phyloP scores from a whole-genome alignment of 2,113 vertebrate species.

The Periophthalmus modestus region DNA sequence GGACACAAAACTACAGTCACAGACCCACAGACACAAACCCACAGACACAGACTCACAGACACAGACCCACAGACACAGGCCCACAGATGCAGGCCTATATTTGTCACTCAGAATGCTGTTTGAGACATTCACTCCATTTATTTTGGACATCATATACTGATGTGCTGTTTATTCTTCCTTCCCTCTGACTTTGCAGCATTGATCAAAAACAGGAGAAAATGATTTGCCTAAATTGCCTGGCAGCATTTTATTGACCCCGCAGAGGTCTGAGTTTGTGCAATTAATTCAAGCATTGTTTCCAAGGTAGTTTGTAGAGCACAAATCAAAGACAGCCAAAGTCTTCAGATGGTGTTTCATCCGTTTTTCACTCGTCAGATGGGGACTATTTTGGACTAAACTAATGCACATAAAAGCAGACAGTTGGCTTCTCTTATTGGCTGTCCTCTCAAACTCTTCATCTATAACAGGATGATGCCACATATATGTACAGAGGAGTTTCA shows the following conservation, averaged over 20 bases:
- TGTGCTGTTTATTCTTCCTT: neutral
- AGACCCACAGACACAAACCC: constrained; percentile 19
- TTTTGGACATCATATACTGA: constrained; percentile 8
- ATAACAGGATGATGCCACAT: neutral
- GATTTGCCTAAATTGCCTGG: constrained; percentile 14
- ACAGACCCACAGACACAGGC: too few relatives aligned
- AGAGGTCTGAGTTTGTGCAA: constrained; percentile 29
- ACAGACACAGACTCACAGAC: neutral
- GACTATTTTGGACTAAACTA: constrained; percentile 32
- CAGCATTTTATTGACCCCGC: constrained; percentile 24
- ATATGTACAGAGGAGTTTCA: constrained; percentile 13
- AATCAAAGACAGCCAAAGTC: constrained; percentile 36
- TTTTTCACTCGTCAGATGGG: constrained; percentile 25
- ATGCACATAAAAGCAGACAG: constrained; percentile 13
- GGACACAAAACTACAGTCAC: neutral
- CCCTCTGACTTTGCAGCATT: constrained; percentile 16
- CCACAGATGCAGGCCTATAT: neutral
- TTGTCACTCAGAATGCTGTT: constrained; percentile 21
- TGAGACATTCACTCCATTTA: constrained; percentile 1
- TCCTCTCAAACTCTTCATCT: neutral
- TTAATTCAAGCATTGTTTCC: constrained; percentile 35
- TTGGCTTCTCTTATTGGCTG: constrained; percentile 10
- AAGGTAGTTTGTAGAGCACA: constrained; percentile 31
- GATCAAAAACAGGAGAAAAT: constrained; percentile 40
- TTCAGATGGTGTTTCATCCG: constrained; percentile 40